Evolutionary conservation across 2,113 vertebrate genomes (phyloP).

Genomic region (Numida meleagris): DNA sequence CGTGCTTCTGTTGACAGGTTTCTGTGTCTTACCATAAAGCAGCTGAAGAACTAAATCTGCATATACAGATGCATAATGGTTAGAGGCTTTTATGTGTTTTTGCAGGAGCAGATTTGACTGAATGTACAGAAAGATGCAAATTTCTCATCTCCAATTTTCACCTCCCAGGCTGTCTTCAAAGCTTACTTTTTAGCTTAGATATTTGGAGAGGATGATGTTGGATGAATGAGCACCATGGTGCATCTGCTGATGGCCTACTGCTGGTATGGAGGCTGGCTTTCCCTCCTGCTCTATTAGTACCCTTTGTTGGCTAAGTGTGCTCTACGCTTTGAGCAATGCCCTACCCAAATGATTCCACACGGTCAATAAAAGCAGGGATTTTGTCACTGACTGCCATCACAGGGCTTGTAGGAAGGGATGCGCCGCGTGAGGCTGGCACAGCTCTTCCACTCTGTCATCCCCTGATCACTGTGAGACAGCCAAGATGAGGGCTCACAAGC

Average conservation of each 20-base stretch:
- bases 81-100: conserved; percentile 49
- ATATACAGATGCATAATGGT: conserved; percentile 57
- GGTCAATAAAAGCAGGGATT: not conserved
- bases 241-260: conserved; percentile 19
- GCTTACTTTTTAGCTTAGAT: conserved; percentile 20
- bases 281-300: not conserved
- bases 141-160: conserved; percentile 39
- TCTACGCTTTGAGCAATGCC: not conserved
- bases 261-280: not conserved
- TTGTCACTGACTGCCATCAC: not conserved
- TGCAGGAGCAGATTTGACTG: conserved; percentile 31
- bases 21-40: conserved; percentile 37
- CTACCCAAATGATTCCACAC: not conserved
- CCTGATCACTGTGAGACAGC: not conserved
- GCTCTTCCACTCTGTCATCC: conserved; percentile 10
- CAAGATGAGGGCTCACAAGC: conserved; percentile 30
- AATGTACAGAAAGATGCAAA: conserved; percentile 55
- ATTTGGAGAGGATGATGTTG: conserved; percentile 23
- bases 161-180: conserved; percentile 49
- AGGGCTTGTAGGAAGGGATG: too few species aligned
- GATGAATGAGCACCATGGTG: not conserved
- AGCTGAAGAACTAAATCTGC: conserved; percentile 45
- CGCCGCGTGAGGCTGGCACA: not conserved
- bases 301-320: not conserved
- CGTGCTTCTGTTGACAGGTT: conserved; percentile 36